Percentiles rank a stretch among this genome's conserved stretches.
These are phyloP conservation scores for Nematopogon swammerdamellus DNA, from an alignment of 2,888 invertebrate genomes.

Conservation along the genomic window DNA sequence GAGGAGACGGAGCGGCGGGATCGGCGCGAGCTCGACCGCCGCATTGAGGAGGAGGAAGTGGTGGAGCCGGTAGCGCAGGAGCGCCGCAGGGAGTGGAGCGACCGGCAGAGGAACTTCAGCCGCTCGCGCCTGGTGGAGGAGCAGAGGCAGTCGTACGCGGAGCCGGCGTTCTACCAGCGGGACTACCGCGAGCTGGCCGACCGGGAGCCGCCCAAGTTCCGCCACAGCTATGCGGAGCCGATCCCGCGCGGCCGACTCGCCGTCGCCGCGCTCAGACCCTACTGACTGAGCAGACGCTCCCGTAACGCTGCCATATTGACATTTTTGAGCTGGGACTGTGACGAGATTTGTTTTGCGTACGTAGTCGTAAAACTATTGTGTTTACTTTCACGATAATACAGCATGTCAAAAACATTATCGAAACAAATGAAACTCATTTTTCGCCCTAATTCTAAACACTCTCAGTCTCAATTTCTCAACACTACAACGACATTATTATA, in stretches of 20 bases:
- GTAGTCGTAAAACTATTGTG: too few species aligned
- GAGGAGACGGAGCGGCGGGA: slow-evolving; percentile 37
- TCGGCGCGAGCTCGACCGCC: slow-evolving; percentile 38
- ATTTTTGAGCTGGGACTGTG: too few species aligned
- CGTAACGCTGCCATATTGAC: too few species aligned
- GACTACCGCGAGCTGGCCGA: slow-evolving; percentile 43
- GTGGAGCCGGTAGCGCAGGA: slow-evolving; percentile 45
- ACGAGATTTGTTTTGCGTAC: too few species aligned
- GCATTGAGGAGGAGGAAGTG: slow-evolving; percentile 45
- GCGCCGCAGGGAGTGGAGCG: slow-evolving; percentile 39
- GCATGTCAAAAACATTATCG: too few species aligned
- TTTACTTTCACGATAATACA: too few species aligned
- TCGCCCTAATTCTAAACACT: too few species aligned
- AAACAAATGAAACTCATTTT: too few species aligned
- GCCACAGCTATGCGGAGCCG: slow-evolving; percentile 68
- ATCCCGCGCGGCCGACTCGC: slow-evolving; percentile 51
- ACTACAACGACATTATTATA: too few species aligned
- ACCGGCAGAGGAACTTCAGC: slow-evolving; percentile 43
- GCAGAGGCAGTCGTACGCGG: slow-evolving; percentile 36
- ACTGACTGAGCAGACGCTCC: too few species aligned
- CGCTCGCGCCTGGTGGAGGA: slow-evolving; percentile 46
- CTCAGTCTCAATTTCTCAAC: too few species aligned
- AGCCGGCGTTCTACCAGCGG: slow-evolving; percentile 37
- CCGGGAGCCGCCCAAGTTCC: slow-evolving; percentile 43
- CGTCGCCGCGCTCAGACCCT: slow-evolving; percentile 37